Percentiles rank a stretch among this genome's conserved stretches.
These are phyloP conservation scores for Phoebastria nigripes DNA, from an alignment of 2,797 vertebrate genomes.

Conservation along the genomic window DNA sequence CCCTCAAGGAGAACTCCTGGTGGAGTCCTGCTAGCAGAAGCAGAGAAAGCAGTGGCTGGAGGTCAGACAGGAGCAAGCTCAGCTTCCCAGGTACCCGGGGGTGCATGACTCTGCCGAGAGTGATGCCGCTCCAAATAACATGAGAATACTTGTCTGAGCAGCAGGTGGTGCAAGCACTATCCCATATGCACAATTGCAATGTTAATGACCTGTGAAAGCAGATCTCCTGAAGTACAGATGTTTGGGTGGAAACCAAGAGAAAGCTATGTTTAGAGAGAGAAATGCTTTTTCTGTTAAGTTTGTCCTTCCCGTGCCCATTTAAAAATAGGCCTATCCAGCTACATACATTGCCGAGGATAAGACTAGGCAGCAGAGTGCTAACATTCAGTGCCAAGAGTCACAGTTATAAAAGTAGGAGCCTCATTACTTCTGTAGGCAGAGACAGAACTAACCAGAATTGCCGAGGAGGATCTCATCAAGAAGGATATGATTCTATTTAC, in stretches of 20 bases:
- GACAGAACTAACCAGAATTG: not conserved
- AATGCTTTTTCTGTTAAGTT: not conserved
- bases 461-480: not conserved
- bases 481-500: not conserved
- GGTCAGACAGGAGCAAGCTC: not conserved
- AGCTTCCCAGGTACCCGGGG: not conserved
- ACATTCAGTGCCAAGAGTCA: not conserved
- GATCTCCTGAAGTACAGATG: not conserved
- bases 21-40: not conserved
- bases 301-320: not conserved
- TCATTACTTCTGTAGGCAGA: not conserved
- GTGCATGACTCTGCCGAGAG: not conserved
- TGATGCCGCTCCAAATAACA: not conserved
- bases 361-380: not conserved
- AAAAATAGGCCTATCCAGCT: not conserved
- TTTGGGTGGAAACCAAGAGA: not conserved
- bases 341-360: not conserved
- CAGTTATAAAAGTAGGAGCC: not conserved
- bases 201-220: not conserved
- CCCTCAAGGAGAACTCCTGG: not conserved
- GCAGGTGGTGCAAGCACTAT: not conserved
- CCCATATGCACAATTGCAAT: not conserved
- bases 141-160: not conserved
- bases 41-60: not conserved
- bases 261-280: not conserved